phyloP scores from a whole-genome alignment of 37 sponge, comb jelly and placozoan species.

The Lycopodina hypogea region DNA sequence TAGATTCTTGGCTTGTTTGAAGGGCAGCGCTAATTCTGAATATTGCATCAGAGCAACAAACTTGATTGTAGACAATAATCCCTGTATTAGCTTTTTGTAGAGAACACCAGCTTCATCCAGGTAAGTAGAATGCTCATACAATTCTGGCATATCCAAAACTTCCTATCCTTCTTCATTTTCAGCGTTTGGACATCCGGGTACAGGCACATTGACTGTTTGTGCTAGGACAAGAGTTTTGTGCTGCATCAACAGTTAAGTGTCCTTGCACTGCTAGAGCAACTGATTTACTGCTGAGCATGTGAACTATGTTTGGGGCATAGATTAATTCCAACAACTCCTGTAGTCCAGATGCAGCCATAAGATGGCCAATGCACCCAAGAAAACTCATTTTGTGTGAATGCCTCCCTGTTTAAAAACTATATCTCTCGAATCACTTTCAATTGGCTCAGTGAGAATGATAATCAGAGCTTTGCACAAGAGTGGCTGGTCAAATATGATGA shows the following conservation, averaged over 20 bases:
- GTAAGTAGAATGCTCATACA: no score
- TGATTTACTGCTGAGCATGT: conserved; percentile 20
- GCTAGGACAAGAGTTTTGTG: no score
- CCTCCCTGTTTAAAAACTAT: conserved; percentile 24
- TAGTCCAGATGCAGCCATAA: conserved; percentile 22
- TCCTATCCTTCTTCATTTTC: no score
- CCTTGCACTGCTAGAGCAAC: conserved; percentile 27
- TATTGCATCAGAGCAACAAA: no score
- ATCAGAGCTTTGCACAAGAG: conserved; percentile 46
- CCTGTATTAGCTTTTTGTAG: no score
- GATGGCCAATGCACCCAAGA: conserved; percentile 24
- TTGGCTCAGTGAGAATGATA: no score
- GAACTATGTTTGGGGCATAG: conserved; percentile 28
- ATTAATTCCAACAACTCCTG: conserved; percentile 10
- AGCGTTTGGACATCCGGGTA: no score
- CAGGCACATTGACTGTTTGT: no score
- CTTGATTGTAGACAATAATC: no score
- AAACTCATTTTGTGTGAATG: conserved; percentile 34
- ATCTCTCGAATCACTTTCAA: conserved; percentile 14
- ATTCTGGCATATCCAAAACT: no score
- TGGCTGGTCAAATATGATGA: conserved; percentile 34
- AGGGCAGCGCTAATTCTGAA: no score
- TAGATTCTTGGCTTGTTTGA: background rate
- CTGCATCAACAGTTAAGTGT: conserved; percentile 24
- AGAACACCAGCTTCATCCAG: no score